A percentile compares a stretch with the other conserved stretches of the same genome.
phyloP scores from a whole-genome alignment of 2,113 vertebrate species.

The Australoheros scitulus region DNA sequence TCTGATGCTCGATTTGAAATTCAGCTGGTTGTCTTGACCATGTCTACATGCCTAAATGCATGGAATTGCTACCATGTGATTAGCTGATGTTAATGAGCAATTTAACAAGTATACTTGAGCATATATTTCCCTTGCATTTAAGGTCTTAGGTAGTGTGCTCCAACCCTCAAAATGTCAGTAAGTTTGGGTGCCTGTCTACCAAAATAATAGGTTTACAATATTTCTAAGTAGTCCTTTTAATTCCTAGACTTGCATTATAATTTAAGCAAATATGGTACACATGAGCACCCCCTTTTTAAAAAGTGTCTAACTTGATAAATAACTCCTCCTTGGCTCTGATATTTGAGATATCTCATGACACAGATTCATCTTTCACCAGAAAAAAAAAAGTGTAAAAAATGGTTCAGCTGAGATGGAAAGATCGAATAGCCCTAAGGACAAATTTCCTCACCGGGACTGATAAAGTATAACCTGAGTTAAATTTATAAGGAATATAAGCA shows the following conservation, averaged over 20 bases:
- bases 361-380: background rate
- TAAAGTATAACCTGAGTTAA: conserved; percentile 56
- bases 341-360: background rate
- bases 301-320: background rate
- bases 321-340: background rate
- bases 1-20: too few relatives aligned
- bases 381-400: background rate
- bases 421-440: conserved; percentile 22
- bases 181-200: too few relatives aligned
- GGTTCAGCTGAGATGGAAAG: background rate
- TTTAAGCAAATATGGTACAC: background rate
- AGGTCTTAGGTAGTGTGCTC: too few relatives aligned
- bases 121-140: too few relatives aligned
- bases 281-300: background rate
- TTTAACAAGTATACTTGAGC: too few relatives aligned
- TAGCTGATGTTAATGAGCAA: too few relatives aligned
- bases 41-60: too few relatives aligned
- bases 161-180: too few relatives aligned
- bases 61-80: too few relatives aligned
- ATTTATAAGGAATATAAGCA: conserved; percentile 60
- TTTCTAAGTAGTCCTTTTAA: background rate
- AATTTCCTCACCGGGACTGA: conserved; percentile 46
- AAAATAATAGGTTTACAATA: background rate
- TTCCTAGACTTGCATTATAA: background rate
- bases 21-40: too few relatives aligned